Conservation (phyloP, 1,140 invertebrate species). For the Papilio helenus region DNA sequence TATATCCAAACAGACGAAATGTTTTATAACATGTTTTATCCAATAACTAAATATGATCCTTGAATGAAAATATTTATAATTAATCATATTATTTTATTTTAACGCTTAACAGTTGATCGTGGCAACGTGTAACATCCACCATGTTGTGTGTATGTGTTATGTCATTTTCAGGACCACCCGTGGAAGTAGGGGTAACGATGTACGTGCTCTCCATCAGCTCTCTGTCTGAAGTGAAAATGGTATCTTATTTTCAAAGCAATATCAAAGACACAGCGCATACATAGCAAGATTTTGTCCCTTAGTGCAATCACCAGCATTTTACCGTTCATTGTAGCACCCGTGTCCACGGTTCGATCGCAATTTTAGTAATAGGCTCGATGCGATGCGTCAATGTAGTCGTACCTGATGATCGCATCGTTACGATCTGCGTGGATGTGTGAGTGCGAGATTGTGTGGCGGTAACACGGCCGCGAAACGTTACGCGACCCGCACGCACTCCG, state of each 20-base stretch:
- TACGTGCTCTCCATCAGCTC: conserved; percentile 99
- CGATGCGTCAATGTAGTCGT: conserved; percentile 47
- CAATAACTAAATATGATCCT: neutral
- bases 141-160: conserved; percentile 63
- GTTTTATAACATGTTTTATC: neutral
- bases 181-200: conserved; percentile 98
- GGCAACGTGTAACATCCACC: conserved; percentile 45
- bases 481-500: conserved; percentile 53
- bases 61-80: neutral
- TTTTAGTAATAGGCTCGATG: conserved; percentile 50
- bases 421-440: conserved; percentile 35
- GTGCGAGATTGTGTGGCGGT: conserved; percentile 41
- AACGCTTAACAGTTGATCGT: neutral
- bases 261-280: conserved; percentile 79
- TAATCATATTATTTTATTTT: neutral
- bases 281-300: conserved; percentile 77
- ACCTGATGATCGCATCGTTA: conserved; percentile 37
- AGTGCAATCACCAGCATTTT: conserved; percentile 79
- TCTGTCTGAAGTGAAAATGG: conserved; percentile 99
- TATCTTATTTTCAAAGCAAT: conserved; percentile 87
- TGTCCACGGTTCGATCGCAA: conserved; percentile 79
- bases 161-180: conserved; percentile 94
- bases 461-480: conserved; percentile 35
- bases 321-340: conserved; percentile 82
- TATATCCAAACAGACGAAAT: neutral